Base-by-base conservation (phyloP, 2,888 invertebrate species). In the Hypomecis punctinalis region DNA sequence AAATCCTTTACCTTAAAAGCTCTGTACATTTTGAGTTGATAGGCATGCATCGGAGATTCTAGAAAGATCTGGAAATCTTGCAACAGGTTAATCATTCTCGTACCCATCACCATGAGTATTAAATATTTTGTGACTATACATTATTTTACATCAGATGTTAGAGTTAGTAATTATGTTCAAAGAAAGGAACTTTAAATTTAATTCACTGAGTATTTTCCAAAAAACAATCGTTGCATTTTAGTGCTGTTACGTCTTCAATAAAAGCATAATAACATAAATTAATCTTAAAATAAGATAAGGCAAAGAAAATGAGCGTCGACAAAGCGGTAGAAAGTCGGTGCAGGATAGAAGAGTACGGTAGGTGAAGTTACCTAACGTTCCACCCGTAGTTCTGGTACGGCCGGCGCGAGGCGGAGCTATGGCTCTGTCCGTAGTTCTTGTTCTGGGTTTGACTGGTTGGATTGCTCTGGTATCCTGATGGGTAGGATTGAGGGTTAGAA, bases 331-430 rank as follows among this genome's bases (percentile, higher is more conserved):
- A 58, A 61, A 43, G 58, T 23, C 48, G 61, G 68, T 63, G 73
- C 64, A 66, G 60, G 62, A 63, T 35, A 51, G 48, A 36, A n/a
- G 37, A 52, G 45, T 36, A 64, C 48, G 49, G 42, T 55, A 23
- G 43, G 52, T 40, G 58, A 78, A 85, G 85, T 93, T 93, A 93
- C 93, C 93, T 90, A 84, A 90, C 78, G 67, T 86, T 90, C 93
- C 93, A 93, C 70, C 93, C 93, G 75, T 92, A 93, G 57, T 82
- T 78, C 40, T 67, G 61, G 66, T 82, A 83, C 33, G 93, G 92
- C 73, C 81, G 88, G 76, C 82, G 79, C 10, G 91, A 87, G 37
- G 86, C 37, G 72, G 81, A 33, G 83, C 82, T 72, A 45, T 88
- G 76, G 66, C 68, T 83, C 71, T 88, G 85, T 23, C 83, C 89